Percentiles rank a stretch among this genome's conserved stretches.
These are phyloP conservation scores for Nomada ferruginata DNA, from an alignment of 2,888 invertebrate species.

Conservation along the genomic window DNA sequence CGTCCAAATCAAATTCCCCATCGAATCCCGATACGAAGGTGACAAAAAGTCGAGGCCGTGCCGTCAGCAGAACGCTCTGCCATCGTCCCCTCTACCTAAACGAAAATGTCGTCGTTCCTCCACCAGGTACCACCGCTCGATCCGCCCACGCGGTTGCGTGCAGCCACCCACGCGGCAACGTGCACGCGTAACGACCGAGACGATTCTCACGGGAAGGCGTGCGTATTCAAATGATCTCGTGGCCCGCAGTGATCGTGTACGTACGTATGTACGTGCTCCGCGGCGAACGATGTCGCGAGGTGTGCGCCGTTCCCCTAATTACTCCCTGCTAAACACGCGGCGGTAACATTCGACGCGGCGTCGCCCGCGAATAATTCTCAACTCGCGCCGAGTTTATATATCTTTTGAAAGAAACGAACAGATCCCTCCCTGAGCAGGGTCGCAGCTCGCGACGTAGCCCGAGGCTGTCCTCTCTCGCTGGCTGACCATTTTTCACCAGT, in stretches of 20 bases:
- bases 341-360: constrained; percentile 10
- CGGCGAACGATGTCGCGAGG: constrained; percentile 27
- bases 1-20: not conserved
- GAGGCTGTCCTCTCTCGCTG: constrained; percentile 80
- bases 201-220: constrained; percentile 72
- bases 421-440: constrained; percentile 80
- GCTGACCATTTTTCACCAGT: constrained; percentile 82
- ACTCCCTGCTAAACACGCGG: constrained; percentile 50
- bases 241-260: not conserved
- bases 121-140: constrained; percentile 36
- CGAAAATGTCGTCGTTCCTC: constrained; percentile 56
- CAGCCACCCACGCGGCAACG: constrained; percentile 70
- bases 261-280: not conserved
- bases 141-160: constrained; percentile 68
- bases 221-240: constrained; percentile 62
- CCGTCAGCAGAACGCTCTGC: constrained; percentile 30
- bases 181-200: constrained; percentile 66
- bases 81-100: constrained; percentile 38
- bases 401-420: constrained; percentile 51
- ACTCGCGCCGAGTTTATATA: constrained; percentile 47
- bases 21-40: not conserved
- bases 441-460: constrained; percentile 79
- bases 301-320: constrained; percentile 49
- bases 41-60: constrained; percentile 40
- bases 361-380: constrained; percentile 41